Evolutionary conservation across 2,797 vertebrate genomes (phyloP), one percentile per base, ranked within the genome.

Genomic region (Salarias fasciatus): DNA sequence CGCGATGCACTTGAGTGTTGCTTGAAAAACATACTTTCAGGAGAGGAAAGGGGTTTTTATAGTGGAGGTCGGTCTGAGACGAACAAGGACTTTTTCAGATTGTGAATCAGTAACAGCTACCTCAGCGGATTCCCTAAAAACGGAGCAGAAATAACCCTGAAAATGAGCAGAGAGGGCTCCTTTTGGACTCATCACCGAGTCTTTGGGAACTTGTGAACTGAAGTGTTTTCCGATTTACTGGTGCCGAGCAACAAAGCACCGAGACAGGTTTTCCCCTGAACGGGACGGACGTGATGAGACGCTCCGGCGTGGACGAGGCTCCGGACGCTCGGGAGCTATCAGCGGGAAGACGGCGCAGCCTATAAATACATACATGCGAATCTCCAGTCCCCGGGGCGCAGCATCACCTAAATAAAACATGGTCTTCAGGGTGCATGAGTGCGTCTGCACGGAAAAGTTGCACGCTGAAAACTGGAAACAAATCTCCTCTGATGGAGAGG

Each of bases 191-290:
- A n/a, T n/a, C n/a, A n/a, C n/a, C n/a, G n/a, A n/a, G n/a, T 24
- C 24, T 24, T 24, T 3, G n/a, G 18, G 18, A 24, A 24, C 18
- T 24, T 18, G 18, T 2, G 18, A 24, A 24, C 18, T 24, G 24
- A 3, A 24, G 18, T 18, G 3, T 24, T 24, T 18, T 2, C 18
- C 24, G 18, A 24, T 24, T 24, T 2, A 24, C 18, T 24, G 24
- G 18, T 24, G 18, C 18, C 24, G 18, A 24, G 47, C 61, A 15
- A n/a, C n/a, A 4, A 65, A n/a, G 73, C 45, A 24, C 45, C 40
- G 47, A 42, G 52, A 82, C 82, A 82, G 53, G 14, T 45, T 50
- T 44, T 47, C 52, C 65, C 77, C 83, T 86, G 79, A 86, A 53
- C 33, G 35, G 11, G 11, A 54, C 67, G 50, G 56, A 37, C 87